These are phyloP conservation scores for Pangasius sanitwongsei DNA, from an alignment of 2,797 vertebrate species.

Conservation along the genomic window DNA sequence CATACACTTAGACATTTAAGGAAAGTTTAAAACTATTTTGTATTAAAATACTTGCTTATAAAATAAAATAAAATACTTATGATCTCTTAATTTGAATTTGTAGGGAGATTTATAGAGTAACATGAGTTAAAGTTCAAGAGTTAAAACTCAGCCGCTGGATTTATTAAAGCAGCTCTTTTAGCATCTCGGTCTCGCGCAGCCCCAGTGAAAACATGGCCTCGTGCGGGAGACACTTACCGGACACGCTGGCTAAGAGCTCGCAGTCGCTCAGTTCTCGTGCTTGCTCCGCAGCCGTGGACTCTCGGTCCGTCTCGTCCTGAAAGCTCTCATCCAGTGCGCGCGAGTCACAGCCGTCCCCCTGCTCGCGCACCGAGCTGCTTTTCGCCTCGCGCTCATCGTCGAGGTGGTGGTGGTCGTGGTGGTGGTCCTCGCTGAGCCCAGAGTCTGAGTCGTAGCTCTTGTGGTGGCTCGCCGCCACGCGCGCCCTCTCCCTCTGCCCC, in stretches of 20 bases:
- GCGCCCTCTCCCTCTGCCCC: slow-evolving; percentile 53
- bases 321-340: slow-evolving; percentile 71
- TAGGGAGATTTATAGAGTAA: background rate
- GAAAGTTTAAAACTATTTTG: background rate
- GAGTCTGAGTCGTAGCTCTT: slow-evolving; percentile 91
- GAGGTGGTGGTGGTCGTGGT: slow-evolving; percentile 59
- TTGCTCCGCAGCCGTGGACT: slow-evolving; percentile 78
- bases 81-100: background rate
- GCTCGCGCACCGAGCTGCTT: slow-evolving; percentile 43
- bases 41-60: background rate
- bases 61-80: background rate
- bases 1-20: background rate
- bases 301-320: slow-evolving; percentile 79
- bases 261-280: slow-evolving; percentile 82
- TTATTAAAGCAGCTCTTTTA: background rate
- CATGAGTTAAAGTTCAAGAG: background rate
- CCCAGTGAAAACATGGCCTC: background rate
- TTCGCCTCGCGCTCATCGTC: slow-evolving; percentile 72
- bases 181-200: background rate
- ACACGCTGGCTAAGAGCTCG: slow-evolving; percentile 80
- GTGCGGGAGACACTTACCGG: slow-evolving; percentile 76
- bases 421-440: slow-evolving; percentile 87
- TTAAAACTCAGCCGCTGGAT: background rate
- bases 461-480: slow-evolving; percentile 69
- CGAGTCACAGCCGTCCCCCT: slow-evolving; percentile 65